Evolutionary conservation across 2,113 vertebrate species (phyloP).

Genomic region (Cheilinus undulatus): DNA sequence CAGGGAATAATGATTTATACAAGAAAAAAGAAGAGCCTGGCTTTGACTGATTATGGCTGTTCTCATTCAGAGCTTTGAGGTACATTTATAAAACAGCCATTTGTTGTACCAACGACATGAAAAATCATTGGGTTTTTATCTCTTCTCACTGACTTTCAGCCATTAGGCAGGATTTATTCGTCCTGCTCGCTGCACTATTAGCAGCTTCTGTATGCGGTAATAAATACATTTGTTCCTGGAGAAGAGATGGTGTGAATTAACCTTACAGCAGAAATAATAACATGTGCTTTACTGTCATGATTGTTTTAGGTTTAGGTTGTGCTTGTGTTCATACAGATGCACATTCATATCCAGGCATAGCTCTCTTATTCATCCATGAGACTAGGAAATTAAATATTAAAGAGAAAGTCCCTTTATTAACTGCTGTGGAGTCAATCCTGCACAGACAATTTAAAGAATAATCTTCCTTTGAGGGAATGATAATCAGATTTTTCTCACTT

Average conservation of each 20-base stretch:
- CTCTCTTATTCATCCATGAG: not conserved
- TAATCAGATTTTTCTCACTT: not conserved
- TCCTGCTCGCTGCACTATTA: constrained; percentile 17
- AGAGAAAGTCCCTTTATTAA: not conserved
- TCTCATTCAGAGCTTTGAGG: constrained; percentile 44
- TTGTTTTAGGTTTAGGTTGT: not conserved
- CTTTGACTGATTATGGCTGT: constrained; percentile 74
- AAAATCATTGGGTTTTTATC: constrained; percentile 35
- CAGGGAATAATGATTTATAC: constrained; percentile 69
- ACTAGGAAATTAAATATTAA: not conserved
- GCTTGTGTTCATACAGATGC: not conserved
- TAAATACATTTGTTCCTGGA: constrained; percentile 10
- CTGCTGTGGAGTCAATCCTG: not conserved
- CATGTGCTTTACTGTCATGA: not conserved
- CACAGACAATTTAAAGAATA: not conserved
- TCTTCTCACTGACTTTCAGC: constrained; percentile 48
- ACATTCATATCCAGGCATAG: not conserved
- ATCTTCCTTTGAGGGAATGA: not conserved
- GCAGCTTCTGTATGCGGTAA: not conserved
- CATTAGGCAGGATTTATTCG: constrained; percentile 32
- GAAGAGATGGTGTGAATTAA: not conserved
- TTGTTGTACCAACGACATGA: constrained; percentile 25
- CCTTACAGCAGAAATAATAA: constrained; percentile 2
- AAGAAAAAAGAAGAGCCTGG: constrained; percentile 46
- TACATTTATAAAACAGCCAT: constrained; percentile 39